These are phyloP conservation scores for Chaetops frenatus DNA, from an alignment of 2,113 vertebrate genomes.

Conservation along the genomic window DNA sequence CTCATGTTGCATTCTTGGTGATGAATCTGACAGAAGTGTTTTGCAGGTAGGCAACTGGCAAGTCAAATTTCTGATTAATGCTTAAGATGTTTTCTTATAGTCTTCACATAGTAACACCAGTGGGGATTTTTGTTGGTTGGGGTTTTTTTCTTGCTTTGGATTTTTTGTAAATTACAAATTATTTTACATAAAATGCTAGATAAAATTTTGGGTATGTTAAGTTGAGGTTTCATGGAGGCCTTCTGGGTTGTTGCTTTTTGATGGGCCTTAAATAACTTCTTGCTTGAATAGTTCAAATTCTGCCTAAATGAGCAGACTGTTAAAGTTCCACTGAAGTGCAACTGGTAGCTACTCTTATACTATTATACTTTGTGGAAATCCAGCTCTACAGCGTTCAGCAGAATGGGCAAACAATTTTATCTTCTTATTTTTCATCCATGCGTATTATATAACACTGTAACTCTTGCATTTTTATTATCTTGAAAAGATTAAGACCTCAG, in stretches of 20 bases:
- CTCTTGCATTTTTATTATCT: not conserved
- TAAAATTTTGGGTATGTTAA: not conserved
- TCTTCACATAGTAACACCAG: not conserved
- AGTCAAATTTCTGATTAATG: not conserved
- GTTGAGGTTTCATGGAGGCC: not conserved
- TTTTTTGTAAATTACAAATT: not conserved
- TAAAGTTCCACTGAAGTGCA: not conserved
- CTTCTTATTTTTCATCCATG: not conserved
- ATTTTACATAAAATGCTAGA: not conserved
- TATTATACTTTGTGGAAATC: not conserved
- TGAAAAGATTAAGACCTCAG: not conserved
- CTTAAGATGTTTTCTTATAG: not conserved
- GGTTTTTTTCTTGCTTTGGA: not conserved
- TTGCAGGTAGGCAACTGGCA: not conserved
- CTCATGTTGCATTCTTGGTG: not conserved
- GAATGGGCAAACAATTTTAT: not conserved
- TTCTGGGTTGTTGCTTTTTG: not conserved
- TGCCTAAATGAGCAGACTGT: not conserved
- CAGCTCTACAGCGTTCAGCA: not conserved
- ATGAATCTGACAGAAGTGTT: not conserved
- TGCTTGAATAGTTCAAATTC: not conserved
- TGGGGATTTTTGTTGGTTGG: fast-evolving
- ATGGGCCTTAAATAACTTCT: not conserved
- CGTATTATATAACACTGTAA: not conserved
- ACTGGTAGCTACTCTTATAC: not conserved